Percentiles rank a stretch among this genome's conserved stretches.
These are phyloP conservation scores for Cnemophilus loriae DNA, from an alignment of 2,113 vertebrate genomes.

Conservation along the genomic window DNA sequence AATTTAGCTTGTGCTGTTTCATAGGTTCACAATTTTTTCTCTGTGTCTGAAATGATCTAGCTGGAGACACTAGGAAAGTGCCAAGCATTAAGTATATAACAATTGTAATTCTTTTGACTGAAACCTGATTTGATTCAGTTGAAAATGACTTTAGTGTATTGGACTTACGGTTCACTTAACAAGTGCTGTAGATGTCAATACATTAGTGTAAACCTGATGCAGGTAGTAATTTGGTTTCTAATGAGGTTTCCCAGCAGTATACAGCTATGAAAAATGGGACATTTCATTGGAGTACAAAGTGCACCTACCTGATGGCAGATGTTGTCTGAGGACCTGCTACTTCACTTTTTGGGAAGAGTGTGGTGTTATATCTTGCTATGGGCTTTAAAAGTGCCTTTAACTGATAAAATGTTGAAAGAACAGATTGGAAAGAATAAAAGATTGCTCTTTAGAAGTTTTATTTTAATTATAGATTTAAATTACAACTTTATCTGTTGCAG, in stretches of 20 bases:
- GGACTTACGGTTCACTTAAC: constrained; percentile 72
- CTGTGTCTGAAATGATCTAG: constrained; percentile 51
- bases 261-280: constrained; percentile 50
- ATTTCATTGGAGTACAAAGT: constrained; percentile 17
- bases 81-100: constrained; percentile 45
- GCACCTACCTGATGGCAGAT: constrained; percentile 10
- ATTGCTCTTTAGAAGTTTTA: neutral
- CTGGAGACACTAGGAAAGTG: constrained; percentile 40
- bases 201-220: constrained; percentile 66
- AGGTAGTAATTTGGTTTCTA: constrained; percentile 73
- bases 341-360: neutral
- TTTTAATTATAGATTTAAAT: constrained; percentile 40
- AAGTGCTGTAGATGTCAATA: constrained; percentile 66
- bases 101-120: constrained; percentile 65
- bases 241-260: constrained; percentile 59
- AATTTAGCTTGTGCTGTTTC: constrained; percentile 34
- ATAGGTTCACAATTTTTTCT: constrained; percentile 37
- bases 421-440: neutral
- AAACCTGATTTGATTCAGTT: constrained; percentile 69
- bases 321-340: neutral
- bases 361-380: neutral
- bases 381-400: neutral
- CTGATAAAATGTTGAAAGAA: neutral
- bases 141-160: constrained; percentile 68
- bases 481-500: neutral